Evolutionary conservation across 30 jellyfish, hydroid and myxozoan genomes (phyloP), one percentile per base, ranked within the genome.

Genomic region (Aurelia aurita): DNA sequence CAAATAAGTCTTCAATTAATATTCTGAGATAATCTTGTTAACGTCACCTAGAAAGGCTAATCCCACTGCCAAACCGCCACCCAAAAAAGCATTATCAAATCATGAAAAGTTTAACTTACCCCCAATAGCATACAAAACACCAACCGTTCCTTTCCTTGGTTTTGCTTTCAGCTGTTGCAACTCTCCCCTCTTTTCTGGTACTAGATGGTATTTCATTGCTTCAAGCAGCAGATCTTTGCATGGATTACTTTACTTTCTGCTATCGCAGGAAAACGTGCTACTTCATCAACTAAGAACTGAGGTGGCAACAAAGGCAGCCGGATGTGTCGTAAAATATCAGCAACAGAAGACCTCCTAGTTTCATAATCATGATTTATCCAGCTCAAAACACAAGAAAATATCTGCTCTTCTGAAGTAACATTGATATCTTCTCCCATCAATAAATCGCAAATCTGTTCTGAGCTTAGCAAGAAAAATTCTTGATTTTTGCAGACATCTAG

Each of bases 111-210:
- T 39, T 15, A 39, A 20, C 79, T 32, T 49, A 91, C 98, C 98
- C 63, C 98, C 98, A 78, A 91, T 85, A 2, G 98, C 98, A 81
- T 91, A 91, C 27, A 91, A 35, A 3, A 86, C 96, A 61, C 98
- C 98, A 71, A 91, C 93, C 5, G 98, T 91, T 20, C 98, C 98
- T 72, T 91, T 91, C 32, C 98, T 80, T 12, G 98, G 97, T 58
- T 78, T 77, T 28, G 85, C 80, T 18, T 62, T 77, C 72, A 85
- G 84, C 20, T 47, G 35, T 69, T 72, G 69, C 35, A 79, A 45
- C 47, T 85, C 91, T 34, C 74, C 77, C 60, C 91, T 63, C 44
- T 75, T 68, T 57, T 91, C 98, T 43, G 98, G 98, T 14, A 91
- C 69, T 49, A 91, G 74, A 73, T 86, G 98, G 67, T 78, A 85